Evolutionary conservation across 2,113 vertebrate species (phyloP).

Genomic region (Todiramphus saurophagus): DNA sequence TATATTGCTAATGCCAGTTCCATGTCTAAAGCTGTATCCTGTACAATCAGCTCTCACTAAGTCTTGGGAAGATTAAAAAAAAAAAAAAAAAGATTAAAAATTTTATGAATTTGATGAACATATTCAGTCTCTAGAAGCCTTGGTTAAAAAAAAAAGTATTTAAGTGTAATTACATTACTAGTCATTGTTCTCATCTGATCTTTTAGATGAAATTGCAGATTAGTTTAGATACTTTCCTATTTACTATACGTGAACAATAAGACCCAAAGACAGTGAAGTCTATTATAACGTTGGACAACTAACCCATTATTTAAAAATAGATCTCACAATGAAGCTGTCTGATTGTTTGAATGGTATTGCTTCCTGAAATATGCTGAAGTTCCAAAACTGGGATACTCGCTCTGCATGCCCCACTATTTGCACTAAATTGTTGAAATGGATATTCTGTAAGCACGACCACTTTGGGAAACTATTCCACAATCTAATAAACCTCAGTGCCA

Average conservation of each 20-base stretch:
- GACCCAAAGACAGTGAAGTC: not conserved
- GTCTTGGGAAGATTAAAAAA: not conserved
- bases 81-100: too few species aligned
- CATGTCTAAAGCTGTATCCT: not conserved
- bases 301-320: not conserved
- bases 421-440: not conserved
- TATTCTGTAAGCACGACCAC: not conserved
- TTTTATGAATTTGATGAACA: not conserved
- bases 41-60: not conserved
- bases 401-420: not conserved
- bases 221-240: not conserved
- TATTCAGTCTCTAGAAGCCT: not conserved
- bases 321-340: not conserved
- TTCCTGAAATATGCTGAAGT: not conserved
- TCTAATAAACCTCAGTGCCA: conserved; percentile 32
- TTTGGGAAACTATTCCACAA: conserved; percentile 49
- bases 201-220: not conserved
- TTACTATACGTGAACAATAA: not conserved
- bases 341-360: not conserved
- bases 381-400: not conserved
- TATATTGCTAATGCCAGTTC: not conserved
- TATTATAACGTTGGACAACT: not conserved
- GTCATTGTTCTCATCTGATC: not conserved
- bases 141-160: not conserved
- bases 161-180: not conserved